Evolutionary conservation across 2,113 vertebrate species (phyloP).

Genomic region (Tauraco erythrolophus): DNA sequence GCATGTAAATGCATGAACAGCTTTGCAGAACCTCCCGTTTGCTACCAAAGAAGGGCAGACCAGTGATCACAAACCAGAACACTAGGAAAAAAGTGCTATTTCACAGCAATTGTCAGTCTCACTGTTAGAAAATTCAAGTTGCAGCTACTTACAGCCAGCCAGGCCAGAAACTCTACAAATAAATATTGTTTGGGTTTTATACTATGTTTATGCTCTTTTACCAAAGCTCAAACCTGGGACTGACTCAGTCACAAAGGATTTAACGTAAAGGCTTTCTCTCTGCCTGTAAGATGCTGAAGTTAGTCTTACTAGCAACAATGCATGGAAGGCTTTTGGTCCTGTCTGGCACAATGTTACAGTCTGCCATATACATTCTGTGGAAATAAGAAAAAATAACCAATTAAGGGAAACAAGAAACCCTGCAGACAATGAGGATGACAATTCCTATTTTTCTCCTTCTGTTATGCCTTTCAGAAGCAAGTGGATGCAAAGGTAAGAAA

Average conservation of each 20-base stretch:
- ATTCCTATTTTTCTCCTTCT: background rate
- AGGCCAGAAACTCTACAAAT: background rate
- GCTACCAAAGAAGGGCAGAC: background rate
- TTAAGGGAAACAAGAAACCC: background rate
- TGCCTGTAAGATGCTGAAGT: background rate
- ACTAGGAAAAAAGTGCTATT: background rate
- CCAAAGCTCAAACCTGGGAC: background rate
- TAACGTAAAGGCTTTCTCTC: background rate
- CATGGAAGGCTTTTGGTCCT: background rate
- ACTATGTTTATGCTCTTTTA: background rate
- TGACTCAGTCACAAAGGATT: background rate
- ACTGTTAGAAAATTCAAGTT: conserved; percentile 40
- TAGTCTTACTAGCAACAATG: too few species aligned
- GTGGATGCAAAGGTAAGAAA: background rate
- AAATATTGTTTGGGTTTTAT: background rate
- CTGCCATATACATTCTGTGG: background rate
- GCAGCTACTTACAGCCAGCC: background rate
- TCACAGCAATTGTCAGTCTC: conserved; percentile 8
- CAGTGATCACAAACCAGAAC: background rate
- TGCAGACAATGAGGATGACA: background rate
- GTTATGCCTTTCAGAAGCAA: background rate
- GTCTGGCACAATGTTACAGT: background rate
- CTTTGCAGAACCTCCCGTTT: background rate
- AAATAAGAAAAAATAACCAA: background rate
- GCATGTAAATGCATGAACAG: background rate